Percentiles rank a stretch among this genome's conserved stretches.
These are phyloP conservation scores for Sebastes miniatus DNA, from an alignment of 2,797 vertebrate genomes.

Conservation along the genomic window DNA sequence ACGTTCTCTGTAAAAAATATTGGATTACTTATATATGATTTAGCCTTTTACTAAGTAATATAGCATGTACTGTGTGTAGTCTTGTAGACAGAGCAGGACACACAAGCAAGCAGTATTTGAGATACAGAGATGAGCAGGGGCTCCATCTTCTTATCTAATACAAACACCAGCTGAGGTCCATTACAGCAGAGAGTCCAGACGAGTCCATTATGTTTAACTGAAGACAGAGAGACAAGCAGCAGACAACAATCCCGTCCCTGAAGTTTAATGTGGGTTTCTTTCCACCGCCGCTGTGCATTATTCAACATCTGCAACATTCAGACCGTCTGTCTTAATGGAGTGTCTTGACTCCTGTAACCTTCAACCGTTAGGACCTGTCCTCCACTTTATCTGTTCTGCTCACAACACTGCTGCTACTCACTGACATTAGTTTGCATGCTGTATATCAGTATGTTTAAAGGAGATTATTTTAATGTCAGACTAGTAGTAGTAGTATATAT, in stretches of 20 bases:
- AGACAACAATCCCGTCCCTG: background rate
- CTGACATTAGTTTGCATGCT: background rate
- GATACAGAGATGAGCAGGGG: background rate
- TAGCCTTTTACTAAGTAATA: background rate
- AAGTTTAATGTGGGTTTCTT: background rate
- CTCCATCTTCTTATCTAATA: no score
- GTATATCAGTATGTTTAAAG: background rate
- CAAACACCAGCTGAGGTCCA: background rate
- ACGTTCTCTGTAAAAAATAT: background rate
- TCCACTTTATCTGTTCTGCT: background rate
- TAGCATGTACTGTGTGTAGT: background rate
- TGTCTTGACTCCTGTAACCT: background rate
- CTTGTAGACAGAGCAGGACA: background rate
- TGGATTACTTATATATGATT: background rate
- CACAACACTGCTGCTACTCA: background rate
- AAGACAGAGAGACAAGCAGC: background rate
- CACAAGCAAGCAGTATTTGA: background rate
- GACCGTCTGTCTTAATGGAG: background rate
- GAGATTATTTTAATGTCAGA: background rate
- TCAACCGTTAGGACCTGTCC: background rate
- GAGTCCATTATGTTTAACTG: background rate
- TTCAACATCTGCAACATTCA: background rate
- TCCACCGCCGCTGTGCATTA: constrained; percentile 26
- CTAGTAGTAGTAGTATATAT: no score
- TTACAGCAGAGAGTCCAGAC: background rate